These are phyloP conservation scores for Capricornis sumatraensis DNA, from an alignment of 2,113 vertebrate species.

Conservation along the genomic window DNA sequence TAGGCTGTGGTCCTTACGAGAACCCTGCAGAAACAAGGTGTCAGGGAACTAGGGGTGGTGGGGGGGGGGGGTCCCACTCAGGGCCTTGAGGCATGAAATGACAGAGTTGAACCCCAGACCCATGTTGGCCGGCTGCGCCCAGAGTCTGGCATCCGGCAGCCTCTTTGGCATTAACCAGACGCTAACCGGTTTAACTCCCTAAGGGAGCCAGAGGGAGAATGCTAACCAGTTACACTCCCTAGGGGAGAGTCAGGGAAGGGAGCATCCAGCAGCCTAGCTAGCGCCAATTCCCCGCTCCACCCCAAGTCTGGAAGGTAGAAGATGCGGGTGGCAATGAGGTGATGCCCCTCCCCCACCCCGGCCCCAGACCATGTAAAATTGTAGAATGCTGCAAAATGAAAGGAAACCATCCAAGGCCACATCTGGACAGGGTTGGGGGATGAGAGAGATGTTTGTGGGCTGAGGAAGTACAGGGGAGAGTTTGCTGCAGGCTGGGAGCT, in stretches of 20 bases:
- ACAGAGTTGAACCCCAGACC: not conserved
- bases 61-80: not conserved
- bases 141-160: not conserved
- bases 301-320: not conserved
- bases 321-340: not conserved
- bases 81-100: not conserved
- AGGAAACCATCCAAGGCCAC: rapidly evolving
- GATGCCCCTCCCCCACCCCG: not conserved
- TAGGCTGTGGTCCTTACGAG: not conserved
- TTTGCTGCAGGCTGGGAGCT: not conserved
- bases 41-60: not conserved
- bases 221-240: not conserved
- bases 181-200: not conserved
- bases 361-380: not conserved
- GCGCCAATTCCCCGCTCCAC: not conserved
- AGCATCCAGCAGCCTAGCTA: not conserved
- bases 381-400: not conserved
- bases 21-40: too few species aligned
- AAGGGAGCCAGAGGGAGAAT: not conserved
- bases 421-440: not conserved
- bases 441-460: not conserved
- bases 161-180: not conserved
- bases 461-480: not conserved
- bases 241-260: not conserved
- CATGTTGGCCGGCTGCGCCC: not conserved